A percentile compares a stretch with the other conserved stretches of the same genome.
These are phyloP conservation scores for Stratiolaelaps scimitus DNA, from an alignment of 1,140 invertebrate species.

Conservation along the genomic window DNA sequence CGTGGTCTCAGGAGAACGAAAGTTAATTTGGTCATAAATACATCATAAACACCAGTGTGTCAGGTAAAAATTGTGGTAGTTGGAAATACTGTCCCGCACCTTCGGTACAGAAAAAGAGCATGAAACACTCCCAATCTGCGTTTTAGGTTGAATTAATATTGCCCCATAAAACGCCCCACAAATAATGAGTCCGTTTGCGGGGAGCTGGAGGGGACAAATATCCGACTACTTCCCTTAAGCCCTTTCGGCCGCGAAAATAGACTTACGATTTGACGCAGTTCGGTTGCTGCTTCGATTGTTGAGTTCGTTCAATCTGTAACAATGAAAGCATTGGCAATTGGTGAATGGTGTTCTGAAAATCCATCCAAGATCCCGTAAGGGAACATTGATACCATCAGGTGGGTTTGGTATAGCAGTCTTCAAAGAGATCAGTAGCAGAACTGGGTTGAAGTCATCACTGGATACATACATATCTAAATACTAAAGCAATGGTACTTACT, in stretches of 20 bases:
- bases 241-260: too few species aligned
- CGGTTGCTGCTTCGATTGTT: too few species aligned
- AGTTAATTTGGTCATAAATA: neutral
- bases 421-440: slow-evolving; percentile 24
- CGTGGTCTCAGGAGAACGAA: slow-evolving; percentile 16
- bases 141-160: slow-evolving; percentile 20
- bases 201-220: slow-evolving; percentile 22
- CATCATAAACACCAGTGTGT: slow-evolving; percentile 15
- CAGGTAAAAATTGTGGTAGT: neutral
- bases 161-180: slow-evolving; percentile 24
- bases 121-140: neutral
- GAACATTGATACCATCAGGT: too few species aligned
- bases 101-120: slow-evolving; percentile 20
- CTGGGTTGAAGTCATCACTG: slow-evolving; percentile 12
- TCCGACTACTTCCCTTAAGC: too few species aligned
- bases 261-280: too few species aligned
- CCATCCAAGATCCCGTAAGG: too few species aligned
- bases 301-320: too few species aligned
- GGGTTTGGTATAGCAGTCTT: slow-evolving; percentile 1
- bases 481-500: neutral
- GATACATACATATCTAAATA: neutral
- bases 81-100: slow-evolving; percentile 26
- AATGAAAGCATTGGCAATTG: too few species aligned
- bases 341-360: too few species aligned
- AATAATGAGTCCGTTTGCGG: slow-evolving; percentile 17